Evolutionary conservation across 2,797 vertebrate species (phyloP).

Genomic region (Pithecia hirsuta): DNA sequence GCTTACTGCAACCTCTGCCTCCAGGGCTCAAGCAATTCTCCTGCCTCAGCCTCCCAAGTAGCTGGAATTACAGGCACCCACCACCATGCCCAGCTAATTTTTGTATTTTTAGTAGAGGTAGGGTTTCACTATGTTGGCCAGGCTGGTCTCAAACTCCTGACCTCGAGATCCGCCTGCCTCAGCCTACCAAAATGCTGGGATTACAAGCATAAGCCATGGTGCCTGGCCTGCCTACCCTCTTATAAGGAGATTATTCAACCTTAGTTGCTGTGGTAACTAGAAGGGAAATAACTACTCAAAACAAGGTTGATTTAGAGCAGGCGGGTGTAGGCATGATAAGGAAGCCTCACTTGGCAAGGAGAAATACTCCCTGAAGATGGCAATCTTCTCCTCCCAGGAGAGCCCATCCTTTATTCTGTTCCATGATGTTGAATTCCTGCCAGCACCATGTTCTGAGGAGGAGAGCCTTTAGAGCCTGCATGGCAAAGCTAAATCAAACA

Average conservation of each 20-base stretch:
- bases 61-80: no score
- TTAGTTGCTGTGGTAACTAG: neutral
- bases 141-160: no score
- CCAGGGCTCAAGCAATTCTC: no score
- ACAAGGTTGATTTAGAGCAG: conserved; percentile 1
- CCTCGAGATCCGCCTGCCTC: no score
- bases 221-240: neutral
- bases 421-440: conserved; percentile 77
- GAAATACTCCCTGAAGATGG: conserved; percentile 75
- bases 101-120: no score
- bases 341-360: conserved; percentile 78
- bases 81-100: no score
- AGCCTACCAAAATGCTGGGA: no score
- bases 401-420: conserved; percentile 75
- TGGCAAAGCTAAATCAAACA: conserved; percentile 65
- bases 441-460: conserved; percentile 73
- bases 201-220: no score
- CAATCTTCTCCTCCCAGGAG: conserved; percentile 61
- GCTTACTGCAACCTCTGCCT: no score
- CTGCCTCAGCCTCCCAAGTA: no score
- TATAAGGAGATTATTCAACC: neutral
- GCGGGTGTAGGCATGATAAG: neutral
- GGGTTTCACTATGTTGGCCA: no score
- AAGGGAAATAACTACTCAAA: neutral
- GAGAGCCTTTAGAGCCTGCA: conserved; percentile 74